Evolutionary conservation across 2,888 invertebrate genomes (phyloP).

Genomic region (Dryobotodes eremita): DNA sequence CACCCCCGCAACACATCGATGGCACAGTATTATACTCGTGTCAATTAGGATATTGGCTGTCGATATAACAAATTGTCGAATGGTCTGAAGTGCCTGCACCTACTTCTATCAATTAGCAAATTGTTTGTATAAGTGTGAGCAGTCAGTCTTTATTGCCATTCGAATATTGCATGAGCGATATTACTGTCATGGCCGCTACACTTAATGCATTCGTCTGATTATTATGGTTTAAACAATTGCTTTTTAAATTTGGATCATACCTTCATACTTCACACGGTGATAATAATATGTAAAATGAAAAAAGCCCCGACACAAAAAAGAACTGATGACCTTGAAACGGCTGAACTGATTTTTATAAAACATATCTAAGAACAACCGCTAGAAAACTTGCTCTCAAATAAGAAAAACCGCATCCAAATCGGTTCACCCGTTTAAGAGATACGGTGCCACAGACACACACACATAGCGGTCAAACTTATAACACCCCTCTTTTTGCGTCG

Average conservation of each 20-base stretch:
- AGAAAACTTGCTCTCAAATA: too few relatives aligned
- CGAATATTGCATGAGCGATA: slow-evolving; percentile 14
- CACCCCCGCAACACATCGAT: slow-evolving; percentile 27
- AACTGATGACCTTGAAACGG: too few relatives aligned
- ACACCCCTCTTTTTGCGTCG: too few relatives aligned
- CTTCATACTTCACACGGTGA: background rate
- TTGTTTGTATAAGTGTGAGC: slow-evolving; percentile 56
- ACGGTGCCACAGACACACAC: too few relatives aligned
- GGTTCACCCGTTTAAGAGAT: too few relatives aligned
- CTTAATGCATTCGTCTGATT: slow-evolving; percentile 1
- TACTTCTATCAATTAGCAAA: slow-evolving; percentile 62
- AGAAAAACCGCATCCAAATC: too few relatives aligned
- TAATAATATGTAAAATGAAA: too few relatives aligned
- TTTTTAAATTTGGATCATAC: background rate
- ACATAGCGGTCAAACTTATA: too few relatives aligned
- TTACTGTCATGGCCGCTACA: slow-evolving; percentile 2
- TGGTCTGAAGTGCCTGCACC: slow-evolving; percentile 56
- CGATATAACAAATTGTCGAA: slow-evolving; percentile 64
- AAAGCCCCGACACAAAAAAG: too few relatives aligned
- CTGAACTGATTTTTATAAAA: too few relatives aligned
- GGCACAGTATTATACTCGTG: slow-evolving; percentile 67
- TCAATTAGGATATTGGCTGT: slow-evolving; percentile 84
- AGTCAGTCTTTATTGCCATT: slow-evolving; percentile 32
- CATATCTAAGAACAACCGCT: too few relatives aligned
- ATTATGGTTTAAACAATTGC: background rate